Evolutionary conservation across 2,113 vertebrate genomes (phyloP).

Genomic region (Solenodon paradoxus): DNA sequence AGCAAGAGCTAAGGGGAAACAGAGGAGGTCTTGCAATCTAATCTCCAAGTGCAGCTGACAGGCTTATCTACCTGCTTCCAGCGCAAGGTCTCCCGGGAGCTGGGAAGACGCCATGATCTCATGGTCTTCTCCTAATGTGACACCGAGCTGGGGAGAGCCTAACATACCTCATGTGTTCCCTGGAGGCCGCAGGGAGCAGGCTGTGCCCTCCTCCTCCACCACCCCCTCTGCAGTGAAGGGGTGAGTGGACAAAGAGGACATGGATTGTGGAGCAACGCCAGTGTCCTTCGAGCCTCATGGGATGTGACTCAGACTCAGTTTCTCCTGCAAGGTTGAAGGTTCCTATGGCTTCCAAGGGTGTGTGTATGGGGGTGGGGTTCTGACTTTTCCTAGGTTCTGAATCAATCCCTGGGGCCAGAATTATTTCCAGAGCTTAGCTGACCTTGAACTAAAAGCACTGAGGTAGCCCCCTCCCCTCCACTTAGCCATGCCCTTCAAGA

Average conservation of each 20-base stretch:
- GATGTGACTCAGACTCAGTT: neutral
- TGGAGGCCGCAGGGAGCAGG: neutral
- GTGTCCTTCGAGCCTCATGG: no score
- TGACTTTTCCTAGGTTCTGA: no score
- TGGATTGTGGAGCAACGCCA: accelerated
- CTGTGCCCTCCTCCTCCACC: neutral
- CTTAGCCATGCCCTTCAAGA: neutral
- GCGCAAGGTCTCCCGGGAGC: neutral
- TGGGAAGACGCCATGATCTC: accelerated
- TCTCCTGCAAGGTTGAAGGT: neutral
- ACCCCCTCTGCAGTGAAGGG: neutral
- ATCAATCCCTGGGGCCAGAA: no score
- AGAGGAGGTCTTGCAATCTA: neutral
- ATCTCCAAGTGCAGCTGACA: neutral
- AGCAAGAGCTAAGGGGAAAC: neutral
- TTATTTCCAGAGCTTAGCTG: neutral
- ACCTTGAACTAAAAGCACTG: neutral
- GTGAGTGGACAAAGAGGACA: accelerated
- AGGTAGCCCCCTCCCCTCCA: accelerated
- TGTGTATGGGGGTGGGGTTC: no score
- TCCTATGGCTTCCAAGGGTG: no score
- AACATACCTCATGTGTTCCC: accelerated
- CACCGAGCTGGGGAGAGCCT: neutral
- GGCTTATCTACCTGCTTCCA: constrained; percentile 48
- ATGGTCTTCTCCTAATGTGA: neutral